These are phyloP conservation scores for Eretmochelys imbricata DNA, from an alignment of 2,113 vertebrate genomes.

Conservation along the genomic window DNA sequence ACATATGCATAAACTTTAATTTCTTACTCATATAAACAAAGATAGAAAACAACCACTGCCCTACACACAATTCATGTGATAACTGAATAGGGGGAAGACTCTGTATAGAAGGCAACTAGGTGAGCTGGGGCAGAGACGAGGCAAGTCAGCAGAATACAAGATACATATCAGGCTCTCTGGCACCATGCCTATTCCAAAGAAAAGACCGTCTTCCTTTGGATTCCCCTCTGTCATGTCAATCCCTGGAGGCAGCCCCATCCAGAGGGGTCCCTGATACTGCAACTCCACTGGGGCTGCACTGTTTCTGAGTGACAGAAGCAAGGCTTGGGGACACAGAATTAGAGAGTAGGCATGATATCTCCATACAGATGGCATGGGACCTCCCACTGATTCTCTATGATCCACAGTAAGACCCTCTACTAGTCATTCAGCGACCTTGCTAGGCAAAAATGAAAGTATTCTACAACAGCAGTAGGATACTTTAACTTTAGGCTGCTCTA, in stretches of 20 bases:
- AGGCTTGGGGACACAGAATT: neutral
- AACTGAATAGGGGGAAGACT: neutral
- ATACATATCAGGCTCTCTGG: neutral
- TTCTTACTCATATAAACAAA: neutral
- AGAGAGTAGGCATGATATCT: neutral
- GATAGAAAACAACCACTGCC: neutral
- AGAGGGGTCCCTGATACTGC: neutral
- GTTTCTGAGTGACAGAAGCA: neutral
- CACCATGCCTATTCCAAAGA: neutral
- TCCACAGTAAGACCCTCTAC: neutral
- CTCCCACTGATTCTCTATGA: neutral
- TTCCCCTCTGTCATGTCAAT: neutral
- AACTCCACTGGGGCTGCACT: neutral
- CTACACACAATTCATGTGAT: neutral
- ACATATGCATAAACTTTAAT: neutral
- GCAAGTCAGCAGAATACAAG: neutral
- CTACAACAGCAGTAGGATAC: neutral
- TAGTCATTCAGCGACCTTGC: neutral
- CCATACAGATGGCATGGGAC: neutral
- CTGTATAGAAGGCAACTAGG: neutral
- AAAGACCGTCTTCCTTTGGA: neutral
- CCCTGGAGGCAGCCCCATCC: neutral
- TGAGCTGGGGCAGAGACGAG: neutral
- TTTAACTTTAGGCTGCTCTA: neutral
- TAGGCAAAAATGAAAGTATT: neutral